A percentile compares a stretch with the other conserved stretches of the same genome.
phyloP scores from a whole-genome alignment of 2,113 vertebrate species.

The Larimichthys crocea region DNA sequence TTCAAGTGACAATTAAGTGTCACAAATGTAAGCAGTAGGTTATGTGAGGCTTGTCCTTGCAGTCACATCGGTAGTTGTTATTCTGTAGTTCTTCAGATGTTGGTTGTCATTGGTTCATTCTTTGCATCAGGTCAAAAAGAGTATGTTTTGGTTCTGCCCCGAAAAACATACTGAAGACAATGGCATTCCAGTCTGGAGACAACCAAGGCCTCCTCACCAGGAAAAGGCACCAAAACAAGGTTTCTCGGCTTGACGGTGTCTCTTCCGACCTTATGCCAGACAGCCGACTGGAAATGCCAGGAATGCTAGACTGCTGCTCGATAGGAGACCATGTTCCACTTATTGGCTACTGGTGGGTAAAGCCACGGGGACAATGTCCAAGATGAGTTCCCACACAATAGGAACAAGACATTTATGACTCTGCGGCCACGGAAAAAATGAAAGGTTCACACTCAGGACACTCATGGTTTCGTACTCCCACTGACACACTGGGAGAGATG shows the following conservation, averaged over 20 bases:
- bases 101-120: not conserved
- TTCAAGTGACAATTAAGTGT: not conserved
- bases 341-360: conserved; percentile 85
- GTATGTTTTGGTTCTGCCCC: conserved; percentile 16
- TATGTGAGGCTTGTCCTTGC: not conserved
- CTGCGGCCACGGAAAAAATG: conserved; percentile 69
- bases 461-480: conserved; percentile 58
- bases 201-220: conserved; percentile 65
- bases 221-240: conserved; percentile 73
- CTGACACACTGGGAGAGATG: conserved; percentile 64
- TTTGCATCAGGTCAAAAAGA: conserved; percentile 4
- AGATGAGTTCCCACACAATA: conserved; percentile 86
- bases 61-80: not conserved
- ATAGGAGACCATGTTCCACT: conserved; percentile 87
- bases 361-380: conserved; percentile 82
- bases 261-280: conserved; percentile 74
- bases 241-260: conserved; percentile 71
- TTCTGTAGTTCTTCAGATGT: not conserved
- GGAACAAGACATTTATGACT: conserved; percentile 88
- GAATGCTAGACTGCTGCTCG: conserved; percentile 87
- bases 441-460: conserved; percentile 72
- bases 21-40: not conserved
- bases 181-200: conserved; percentile 80
- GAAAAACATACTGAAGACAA: conserved; percentile 69
- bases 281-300: conserved; percentile 85